Conservation (phyloP, 2,113 vertebrate genomes). For the Aegithalos caudatus region DNA sequence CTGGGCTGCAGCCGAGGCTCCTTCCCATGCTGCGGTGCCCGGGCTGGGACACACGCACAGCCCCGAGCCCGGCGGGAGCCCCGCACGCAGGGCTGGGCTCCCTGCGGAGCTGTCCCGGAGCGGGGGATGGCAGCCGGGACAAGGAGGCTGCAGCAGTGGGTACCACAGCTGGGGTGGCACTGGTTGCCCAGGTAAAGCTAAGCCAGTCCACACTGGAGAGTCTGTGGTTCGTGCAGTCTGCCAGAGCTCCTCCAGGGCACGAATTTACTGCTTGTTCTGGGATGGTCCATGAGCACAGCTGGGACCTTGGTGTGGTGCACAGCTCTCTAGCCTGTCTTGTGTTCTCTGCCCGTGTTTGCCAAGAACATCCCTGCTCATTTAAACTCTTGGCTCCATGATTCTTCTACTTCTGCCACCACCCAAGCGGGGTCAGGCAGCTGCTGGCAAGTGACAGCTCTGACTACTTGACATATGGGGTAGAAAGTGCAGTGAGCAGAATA, state of each 20-base stretch:
- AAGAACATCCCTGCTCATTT: constrained; percentile 4
- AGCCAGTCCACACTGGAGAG: background rate
- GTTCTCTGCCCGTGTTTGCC: background rate
- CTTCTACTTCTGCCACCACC: constrained; percentile 1
- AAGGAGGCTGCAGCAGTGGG: background rate
- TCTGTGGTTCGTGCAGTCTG: background rate
- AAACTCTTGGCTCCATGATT: background rate
- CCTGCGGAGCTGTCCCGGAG: background rate
- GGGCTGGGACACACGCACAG: background rate
- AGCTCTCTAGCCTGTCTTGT: background rate
- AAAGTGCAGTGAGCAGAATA: constrained; percentile 1
- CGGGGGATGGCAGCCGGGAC: background rate
- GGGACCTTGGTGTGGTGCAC: background rate
- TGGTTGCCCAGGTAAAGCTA: background rate
- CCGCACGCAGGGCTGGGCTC: background rate
- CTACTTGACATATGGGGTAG: background rate
- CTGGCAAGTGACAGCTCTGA: constrained; percentile 4
- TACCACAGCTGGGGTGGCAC: background rate
- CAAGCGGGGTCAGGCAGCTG: constrained; percentile 5
- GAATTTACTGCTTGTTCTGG: background rate
- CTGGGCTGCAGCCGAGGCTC: background rate
- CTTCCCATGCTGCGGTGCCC: background rate
- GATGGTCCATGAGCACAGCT: background rate
- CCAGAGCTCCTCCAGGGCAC: background rate
- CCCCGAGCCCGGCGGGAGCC: background rate